Percentiles rank a stretch among this genome's conserved stretches.
Conservation (phyloP, 2,113 vertebrate species). For the Podarcis muralis region DNA sequence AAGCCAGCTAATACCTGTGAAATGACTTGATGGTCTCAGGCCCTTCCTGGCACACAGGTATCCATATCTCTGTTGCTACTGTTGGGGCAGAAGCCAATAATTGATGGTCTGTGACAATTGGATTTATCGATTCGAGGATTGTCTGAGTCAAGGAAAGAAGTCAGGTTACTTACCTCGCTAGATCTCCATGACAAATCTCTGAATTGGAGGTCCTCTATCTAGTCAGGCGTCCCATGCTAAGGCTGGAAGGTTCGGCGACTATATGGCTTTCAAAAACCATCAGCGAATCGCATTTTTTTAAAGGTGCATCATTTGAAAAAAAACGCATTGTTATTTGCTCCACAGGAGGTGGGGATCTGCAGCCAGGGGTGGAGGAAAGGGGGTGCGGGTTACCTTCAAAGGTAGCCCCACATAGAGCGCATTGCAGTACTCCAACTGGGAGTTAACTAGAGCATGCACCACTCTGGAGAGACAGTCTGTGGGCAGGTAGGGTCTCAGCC, state of each 20-base stretch:
- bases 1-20: slow-evolving; percentile 31
- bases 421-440: too few relatives aligned
- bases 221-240: not conserved
- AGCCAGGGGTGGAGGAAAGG: too few relatives aligned
- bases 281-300: not conserved
- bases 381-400: too few relatives aligned
- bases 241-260: not conserved
- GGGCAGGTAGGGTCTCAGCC: too few relatives aligned
- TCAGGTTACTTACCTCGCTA: not conserved
- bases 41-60: not conserved
- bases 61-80: not conserved
- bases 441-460: too few relatives aligned
- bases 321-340: not conserved
- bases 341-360: not conserved
- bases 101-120: slow-evolving; percentile 11
- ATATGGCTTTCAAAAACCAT: too few relatives aligned
- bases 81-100: slow-evolving; percentile 7
- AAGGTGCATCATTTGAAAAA: not conserved
- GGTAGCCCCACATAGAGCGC: too few relatives aligned
- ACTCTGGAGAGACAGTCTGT: too few relatives aligned
- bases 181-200: slow-evolving; percentile 14
- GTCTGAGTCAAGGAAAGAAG: slow-evolving; percentile 2
- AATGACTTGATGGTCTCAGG: slow-evolving; percentile 29
- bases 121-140: slow-evolving; percentile 13
- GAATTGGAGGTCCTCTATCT: slow-evolving; percentile 10